phyloP scores from a whole-genome alignment of 1,140 invertebrate genomes.

The Cryptotermes secundus region DNA sequence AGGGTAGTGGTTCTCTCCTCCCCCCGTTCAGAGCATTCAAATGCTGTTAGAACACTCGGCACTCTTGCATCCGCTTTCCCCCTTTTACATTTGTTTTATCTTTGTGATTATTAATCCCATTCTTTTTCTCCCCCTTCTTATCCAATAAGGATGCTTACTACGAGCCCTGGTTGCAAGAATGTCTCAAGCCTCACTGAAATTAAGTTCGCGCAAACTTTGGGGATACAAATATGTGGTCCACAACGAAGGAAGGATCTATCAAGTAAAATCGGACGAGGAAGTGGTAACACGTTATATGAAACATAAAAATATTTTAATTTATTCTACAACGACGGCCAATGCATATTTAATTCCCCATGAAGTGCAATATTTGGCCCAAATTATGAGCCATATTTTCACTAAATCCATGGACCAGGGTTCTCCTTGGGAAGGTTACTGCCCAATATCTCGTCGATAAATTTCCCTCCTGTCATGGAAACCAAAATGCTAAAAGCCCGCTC shows the following conservation, averaged over 20 bases:
- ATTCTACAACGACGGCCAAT: too few relatives aligned
- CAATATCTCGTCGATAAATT: too few relatives aligned
- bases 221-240: not conserved
- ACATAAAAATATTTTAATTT: too few relatives aligned
- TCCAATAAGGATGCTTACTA: not conserved
- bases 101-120: conserved; percentile 4
- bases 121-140: not conserved
- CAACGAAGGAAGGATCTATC: too few relatives aligned
- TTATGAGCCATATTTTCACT: too few relatives aligned
- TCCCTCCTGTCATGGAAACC: not conserved
- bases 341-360: too few relatives aligned
- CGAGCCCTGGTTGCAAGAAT: not conserved
- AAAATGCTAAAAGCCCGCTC: not conserved
- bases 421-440: too few relatives aligned
- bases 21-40: not conserved
- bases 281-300: too few relatives aligned
- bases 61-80: not conserved
- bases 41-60: not conserved
- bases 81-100: not conserved
- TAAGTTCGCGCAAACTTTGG: not conserved
- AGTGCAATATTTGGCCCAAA: too few relatives aligned
- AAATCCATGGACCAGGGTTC: too few relatives aligned
- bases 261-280: too few relatives aligned
- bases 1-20: not conserved
- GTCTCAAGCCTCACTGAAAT: not conserved